Percentiles rank a stretch among this genome's conserved stretches.
Conservation (phyloP, 2,113 vertebrate genomes). For the Poecilia latipinna region DNA sequence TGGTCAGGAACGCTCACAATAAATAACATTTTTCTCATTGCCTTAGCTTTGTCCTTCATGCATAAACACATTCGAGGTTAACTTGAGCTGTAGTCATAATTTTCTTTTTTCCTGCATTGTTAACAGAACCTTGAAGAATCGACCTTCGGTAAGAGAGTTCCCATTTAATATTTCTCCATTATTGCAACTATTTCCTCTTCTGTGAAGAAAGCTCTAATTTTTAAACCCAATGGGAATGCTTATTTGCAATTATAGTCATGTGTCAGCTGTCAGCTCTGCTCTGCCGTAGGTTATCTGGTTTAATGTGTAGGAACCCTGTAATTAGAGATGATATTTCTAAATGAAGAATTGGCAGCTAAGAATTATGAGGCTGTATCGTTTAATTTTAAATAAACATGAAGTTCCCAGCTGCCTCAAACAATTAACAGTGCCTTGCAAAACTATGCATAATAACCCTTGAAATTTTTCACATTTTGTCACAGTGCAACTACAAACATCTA, state of each 20-base stretch:
- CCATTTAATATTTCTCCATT: neutral
- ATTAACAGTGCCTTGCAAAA: constrained; percentile 4
- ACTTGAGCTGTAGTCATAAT: neutral
- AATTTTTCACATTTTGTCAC: neutral
- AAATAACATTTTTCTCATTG: constrained; percentile 4
- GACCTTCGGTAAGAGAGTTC: neutral
- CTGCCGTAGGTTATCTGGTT: constrained; percentile 11
- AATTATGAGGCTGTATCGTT: constrained; percentile 11
- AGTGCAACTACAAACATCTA: neutral
- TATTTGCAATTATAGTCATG: constrained; percentile 6
- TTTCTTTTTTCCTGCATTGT: neutral
- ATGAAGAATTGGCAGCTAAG: constrained; percentile 16
- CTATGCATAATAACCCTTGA: neutral
- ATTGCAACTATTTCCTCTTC: neutral
- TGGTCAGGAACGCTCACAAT: neutral
- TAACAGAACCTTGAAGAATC: neutral
- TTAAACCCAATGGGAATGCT: neutral
- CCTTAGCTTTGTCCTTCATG: constrained; percentile 27
- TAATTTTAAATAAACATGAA: constrained; percentile 13
- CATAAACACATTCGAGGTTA: constrained; percentile 24
- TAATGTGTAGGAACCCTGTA: constrained; percentile 14
- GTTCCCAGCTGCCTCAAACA: constrained; percentile 12
- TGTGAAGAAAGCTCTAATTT: neutral
- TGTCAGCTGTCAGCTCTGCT: constrained; percentile 4
- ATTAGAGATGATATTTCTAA: constrained; percentile 37